Evolutionary conservation across 2,888 invertebrate genomes (phyloP), one percentile per base, ranked within the genome.

Genomic region (Phyto melanocephala): DNA sequence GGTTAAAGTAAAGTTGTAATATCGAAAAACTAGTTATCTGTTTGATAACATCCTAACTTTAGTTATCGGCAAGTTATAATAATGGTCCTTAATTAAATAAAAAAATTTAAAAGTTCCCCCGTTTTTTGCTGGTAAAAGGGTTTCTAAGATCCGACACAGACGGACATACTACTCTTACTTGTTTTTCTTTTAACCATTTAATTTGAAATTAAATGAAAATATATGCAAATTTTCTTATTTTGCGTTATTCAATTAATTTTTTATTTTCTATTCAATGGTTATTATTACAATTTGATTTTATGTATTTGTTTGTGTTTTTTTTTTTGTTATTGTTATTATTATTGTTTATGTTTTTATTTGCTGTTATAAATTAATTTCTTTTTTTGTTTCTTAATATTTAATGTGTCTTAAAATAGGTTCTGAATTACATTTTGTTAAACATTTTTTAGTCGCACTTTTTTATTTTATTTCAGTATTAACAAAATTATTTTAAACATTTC

Each of bases 401-500:
- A 13, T 78, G 40, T 52, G 17, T 72, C 58, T 71, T 70, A 79
- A 17, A 37, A 45, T 71, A 70, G 17, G 22, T 56, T 68, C 15
- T 37, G 40, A 60, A 65, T 78, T 70, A 50, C 42, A 54, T 54
- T 76, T 76, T 76, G 45, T 56, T 79, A 20, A 28, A 15, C 62
- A 54, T 40, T 63, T 62, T 52, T 63, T 71, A 60, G 58, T 79
- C 56, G 67, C 68, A 76, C 50, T 37, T 47, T 54, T 76, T 63
- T 45, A 15, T 28, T 17, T 63, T 45, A 28, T 45, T 33, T 47
- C 17, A 47, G 33, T 76, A 76, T 76, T 74, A 74, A 74, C 74
- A 74, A 74, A 74, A 63, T 74, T 54, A 63, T 74, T 74, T 74
- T 54, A 74, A 74, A 74, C 74, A 74, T 63, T 74, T 52, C 63